Base-by-base conservation (phyloP, 2,113 vertebrate species). In the Acrocephalus arundinaceus region DNA sequence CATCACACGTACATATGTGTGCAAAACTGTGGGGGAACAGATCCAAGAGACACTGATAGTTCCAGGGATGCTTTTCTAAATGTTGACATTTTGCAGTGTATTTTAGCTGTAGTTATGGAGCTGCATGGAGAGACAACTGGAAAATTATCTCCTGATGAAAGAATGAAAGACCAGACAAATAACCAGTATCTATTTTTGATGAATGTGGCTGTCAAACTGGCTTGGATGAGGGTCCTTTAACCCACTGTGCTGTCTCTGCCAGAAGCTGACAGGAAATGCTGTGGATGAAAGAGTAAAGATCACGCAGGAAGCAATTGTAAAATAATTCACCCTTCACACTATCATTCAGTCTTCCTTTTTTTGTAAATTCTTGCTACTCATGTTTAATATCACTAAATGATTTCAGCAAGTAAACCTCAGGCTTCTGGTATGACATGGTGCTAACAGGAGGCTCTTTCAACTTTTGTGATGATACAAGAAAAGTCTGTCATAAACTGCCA, bases 361-460 rank as follows among this genome's bases (percentile, higher is more conserved):
- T 41, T 41, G 39, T 54, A 52, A 43, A 43, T 58, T 66, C 52
- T 74, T 66, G 8, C 37, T 80, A 30, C 48, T 33, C 33, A 7
- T 55, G 27, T 93, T 93, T 92, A 76, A 61, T 58, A 78, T 1
- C 21, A 43, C 66, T 48, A 71, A 94, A 82, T 54, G 25, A 91
- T 93, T 79, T 46, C 66, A 62, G 45, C 37, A 37, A 55, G 73
- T 67, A 86, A 92, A 86, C 90, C 76, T 84, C 73, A 57, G 73
- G 55, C 45, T 94, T 81, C 16, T 72, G 58, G 24, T 43, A 28
- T 91, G 95, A 89, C 70, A 46, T 18, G 61, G 35, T 92, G 78
- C 80, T 89, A 93, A 93, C 81, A 82, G 62, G 57, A 94, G 45
- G 33, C 54, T 72, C 74, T 87, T 92, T 85, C 78, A 91, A 28